A percentile compares a stretch with the other conserved stretches of the same genome.
phyloP scores from a whole-genome alignment of 2,888 invertebrate species.

The Tachina fera region DNA sequence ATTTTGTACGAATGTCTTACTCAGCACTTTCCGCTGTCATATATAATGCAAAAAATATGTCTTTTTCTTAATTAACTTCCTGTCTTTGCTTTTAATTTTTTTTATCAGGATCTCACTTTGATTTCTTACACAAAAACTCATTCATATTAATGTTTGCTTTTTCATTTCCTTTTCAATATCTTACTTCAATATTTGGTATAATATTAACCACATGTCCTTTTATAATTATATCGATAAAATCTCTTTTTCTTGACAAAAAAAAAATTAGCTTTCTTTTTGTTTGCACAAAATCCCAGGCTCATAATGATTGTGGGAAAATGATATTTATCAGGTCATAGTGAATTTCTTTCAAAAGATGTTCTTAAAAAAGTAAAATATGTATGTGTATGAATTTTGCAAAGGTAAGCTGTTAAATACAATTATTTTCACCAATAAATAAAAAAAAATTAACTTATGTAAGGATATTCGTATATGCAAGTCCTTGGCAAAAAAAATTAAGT shows the following conservation, averaged over 20 bases:
- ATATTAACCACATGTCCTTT: not conserved
- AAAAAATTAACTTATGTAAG: no score
- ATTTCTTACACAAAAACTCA: not conserved
- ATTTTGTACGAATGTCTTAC: no score
- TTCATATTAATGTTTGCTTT: not conserved
- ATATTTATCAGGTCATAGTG: not conserved
- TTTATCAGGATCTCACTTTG: not conserved
- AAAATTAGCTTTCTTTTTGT: not conserved
- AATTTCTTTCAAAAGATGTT: not conserved
- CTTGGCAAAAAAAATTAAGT: no score
- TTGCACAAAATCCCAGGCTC: no score
- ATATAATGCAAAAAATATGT: not conserved
- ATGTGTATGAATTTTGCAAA: not conserved
- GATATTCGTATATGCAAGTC: no score
- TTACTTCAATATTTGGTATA: not conserved
- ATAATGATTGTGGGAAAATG: no score
- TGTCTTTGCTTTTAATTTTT: not conserved
- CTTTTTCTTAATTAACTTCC: constrained; percentile 30
- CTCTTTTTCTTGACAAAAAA: not conserved
- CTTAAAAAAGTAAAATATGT: not conserved
- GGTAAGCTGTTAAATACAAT: no score
- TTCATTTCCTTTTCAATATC: constrained; percentile 24
- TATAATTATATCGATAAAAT: constrained; percentile 24
- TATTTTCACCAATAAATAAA: no score
- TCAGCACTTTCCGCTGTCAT: not conserved